Evolutionary conservation across 2,797 vertebrate genomes (phyloP).

Genomic region (Gymnodraco acuticeps): DNA sequence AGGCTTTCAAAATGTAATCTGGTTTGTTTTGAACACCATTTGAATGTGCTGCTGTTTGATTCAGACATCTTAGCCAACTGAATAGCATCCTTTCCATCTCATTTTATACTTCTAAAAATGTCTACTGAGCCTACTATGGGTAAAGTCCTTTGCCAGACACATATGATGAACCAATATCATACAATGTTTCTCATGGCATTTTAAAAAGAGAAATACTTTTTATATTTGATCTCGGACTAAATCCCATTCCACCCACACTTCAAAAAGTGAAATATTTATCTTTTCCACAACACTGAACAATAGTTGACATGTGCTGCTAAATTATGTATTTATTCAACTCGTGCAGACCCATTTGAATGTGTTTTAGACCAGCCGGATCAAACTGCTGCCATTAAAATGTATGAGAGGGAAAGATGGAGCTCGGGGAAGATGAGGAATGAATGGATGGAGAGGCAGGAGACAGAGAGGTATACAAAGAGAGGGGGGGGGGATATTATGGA

Average conservation of each 20-base stretch:
- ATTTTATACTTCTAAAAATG: constrained; percentile 15
- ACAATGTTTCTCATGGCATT: constrained; percentile 20
- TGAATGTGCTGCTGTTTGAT: neutral
- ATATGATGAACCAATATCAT: constrained; percentile 25
- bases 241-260: constrained; percentile 49
- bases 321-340: constrained; percentile 79
- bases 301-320: constrained; percentile 68
- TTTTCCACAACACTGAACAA: constrained; percentile 70
- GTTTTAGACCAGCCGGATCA: constrained; percentile 62
- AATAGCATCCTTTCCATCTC: constrained; percentile 1
- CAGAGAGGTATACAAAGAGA: constrained; percentile 26
- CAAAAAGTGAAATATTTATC: constrained; percentile 74
- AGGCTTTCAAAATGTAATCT: neutral
- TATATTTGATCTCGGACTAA: constrained; percentile 33
- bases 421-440: constrained; percentile 44
- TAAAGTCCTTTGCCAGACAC: constrained; percentile 34
- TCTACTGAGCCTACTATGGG: neutral
- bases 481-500: constrained; percentile 15
- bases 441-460: constrained; percentile 34
- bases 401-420: constrained; percentile 65
- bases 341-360: constrained; percentile 58
- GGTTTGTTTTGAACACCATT: neutral
- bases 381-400: constrained; percentile 77
- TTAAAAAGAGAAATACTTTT: constrained; percentile 18
- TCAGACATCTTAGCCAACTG: neutral